Evolutionary conservation across 2,888 invertebrate species (phyloP).

Genomic region (Molanna angustata): DNA sequence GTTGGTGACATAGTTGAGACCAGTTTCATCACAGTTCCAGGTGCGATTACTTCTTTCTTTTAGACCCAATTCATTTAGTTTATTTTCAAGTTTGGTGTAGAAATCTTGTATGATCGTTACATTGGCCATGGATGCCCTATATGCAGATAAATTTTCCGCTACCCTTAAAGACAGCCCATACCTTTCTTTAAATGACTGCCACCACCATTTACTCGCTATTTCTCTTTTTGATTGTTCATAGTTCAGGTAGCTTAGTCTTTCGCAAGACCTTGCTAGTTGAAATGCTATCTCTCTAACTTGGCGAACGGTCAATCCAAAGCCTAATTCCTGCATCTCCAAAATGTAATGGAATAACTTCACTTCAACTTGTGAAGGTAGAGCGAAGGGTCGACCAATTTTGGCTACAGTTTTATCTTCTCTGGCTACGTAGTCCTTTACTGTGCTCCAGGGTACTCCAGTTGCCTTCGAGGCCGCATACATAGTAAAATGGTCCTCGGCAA

Average conservation of each 20-base stretch:
- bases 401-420: slow-evolving; percentile 5
- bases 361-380: not conserved
- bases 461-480: slow-evolving; percentile 10
- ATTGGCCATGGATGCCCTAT: slow-evolving; percentile 23
- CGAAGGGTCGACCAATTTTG: slow-evolving; percentile 5
- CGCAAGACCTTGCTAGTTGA: slow-evolving; percentile 20
- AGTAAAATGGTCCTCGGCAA: not conserved
- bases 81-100: slow-evolving; percentile 27
- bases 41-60: slow-evolving; percentile 21
- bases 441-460: slow-evolving; percentile 12
- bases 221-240: slow-evolving; percentile 17
- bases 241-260: slow-evolving; percentile 19
- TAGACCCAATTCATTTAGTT: slow-evolving; percentile 7
- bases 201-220: slow-evolving; percentile 29
- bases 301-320: slow-evolving; percentile 17
- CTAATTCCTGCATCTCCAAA: slow-evolving; percentile 16
- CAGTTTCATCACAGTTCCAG: slow-evolving; percentile 32
- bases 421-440: slow-evolving; percentile 9
- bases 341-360: slow-evolving; percentile 1
- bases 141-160: slow-evolving; percentile 24
- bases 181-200: slow-evolving; percentile 6
- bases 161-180: slow-evolving; percentile 28
- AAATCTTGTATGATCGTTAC: slow-evolving; percentile 21
- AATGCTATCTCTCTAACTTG: slow-evolving; percentile 22
- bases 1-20: slow-evolving; percentile 32